These are phyloP conservation scores for Papilio helenus DNA, from an alignment of 1,140 invertebrate genomes.

Conservation along the genomic window DNA sequence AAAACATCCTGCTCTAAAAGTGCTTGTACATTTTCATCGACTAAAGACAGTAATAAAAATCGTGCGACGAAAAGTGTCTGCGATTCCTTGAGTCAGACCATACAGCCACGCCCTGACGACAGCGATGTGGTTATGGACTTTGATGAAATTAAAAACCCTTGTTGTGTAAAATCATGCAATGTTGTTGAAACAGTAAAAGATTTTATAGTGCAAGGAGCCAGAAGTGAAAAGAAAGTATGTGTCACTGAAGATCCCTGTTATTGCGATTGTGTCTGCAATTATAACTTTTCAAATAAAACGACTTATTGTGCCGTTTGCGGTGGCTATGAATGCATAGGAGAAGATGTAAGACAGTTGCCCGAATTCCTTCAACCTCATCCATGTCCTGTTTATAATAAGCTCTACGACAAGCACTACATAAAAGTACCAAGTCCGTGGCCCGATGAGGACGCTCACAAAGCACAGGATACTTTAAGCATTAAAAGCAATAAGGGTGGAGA, in stretches of 20 bases:
- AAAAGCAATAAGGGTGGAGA: constrained; percentile 57
- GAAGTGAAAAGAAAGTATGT: constrained; percentile 49
- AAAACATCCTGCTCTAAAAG: constrained; percentile 65
- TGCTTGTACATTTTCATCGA: constrained; percentile 53
- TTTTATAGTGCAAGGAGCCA: constrained; percentile 64
- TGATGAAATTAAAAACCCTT: constrained; percentile 68
- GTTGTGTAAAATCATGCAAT: constrained; percentile 69
- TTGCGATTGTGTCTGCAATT: constrained; percentile 72
- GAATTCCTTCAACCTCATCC: constrained; percentile 68
- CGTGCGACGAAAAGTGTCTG: constrained; percentile 40
- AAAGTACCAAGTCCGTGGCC: constrained; percentile 65
- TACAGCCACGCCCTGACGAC: constrained; percentile 66
- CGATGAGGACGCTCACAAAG: constrained; percentile 56
- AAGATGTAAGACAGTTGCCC: constrained; percentile 66
- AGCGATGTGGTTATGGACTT: constrained; percentile 66
- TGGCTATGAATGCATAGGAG: constrained; percentile 72
- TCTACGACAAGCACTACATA: constrained; percentile 72
- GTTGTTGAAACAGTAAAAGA: constrained; percentile 70
- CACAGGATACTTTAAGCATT: constrained; percentile 51
- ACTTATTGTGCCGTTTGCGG: constrained; percentile 75
- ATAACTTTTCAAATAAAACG: constrained; percentile 70
- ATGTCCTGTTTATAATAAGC: constrained; percentile 76
- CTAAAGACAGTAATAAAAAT: constrained; percentile 42
- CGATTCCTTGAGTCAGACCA: constrained; percentile 26
- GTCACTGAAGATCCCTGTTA: constrained; percentile 63